These are phyloP conservation scores for Ivindomyrus marchei DNA, from an alignment of 2,113 vertebrate species.

Conservation along the genomic window DNA sequence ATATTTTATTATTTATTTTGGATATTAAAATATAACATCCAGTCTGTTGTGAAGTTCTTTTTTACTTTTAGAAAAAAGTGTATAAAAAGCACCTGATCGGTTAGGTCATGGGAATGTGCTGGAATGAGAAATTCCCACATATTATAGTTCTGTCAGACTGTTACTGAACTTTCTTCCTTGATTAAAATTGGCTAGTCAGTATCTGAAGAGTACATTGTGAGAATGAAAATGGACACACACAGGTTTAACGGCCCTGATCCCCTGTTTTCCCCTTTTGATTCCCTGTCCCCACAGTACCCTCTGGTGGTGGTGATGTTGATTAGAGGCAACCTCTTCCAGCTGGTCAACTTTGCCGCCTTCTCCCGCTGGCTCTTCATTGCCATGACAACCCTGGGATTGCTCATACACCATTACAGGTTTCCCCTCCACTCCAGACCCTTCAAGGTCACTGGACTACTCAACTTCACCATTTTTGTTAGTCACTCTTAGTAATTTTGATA, in stretches of 20 bases:
- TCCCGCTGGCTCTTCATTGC: constrained; percentile 63
- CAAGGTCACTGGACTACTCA: constrained; percentile 53
- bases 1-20: too few species aligned
- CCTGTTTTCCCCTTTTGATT: background rate
- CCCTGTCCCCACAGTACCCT: constrained; percentile 53
- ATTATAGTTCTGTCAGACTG: background rate
- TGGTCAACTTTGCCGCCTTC: constrained; percentile 76
- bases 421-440: constrained; percentile 71
- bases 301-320: constrained; percentile 74
- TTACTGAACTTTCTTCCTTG: background rate
- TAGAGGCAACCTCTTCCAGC: constrained; percentile 68
- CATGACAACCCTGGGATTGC: constrained; percentile 13
- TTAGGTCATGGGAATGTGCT: too few species aligned
- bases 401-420: constrained; percentile 68
- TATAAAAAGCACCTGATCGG: too few species aligned
- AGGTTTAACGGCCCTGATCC: background rate
- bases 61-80: too few species aligned
- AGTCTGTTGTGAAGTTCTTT: too few species aligned
- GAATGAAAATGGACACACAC: background rate
- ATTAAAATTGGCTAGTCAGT: background rate
- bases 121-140: too few species aligned
- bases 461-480: background rate
- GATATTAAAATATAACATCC: too few species aligned
- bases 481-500: background rate
- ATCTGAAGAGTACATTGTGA: background rate